Base-by-base conservation (phyloP, 2,888 invertebrate genomes). In the Tenthredo scrophulariae region DNA sequence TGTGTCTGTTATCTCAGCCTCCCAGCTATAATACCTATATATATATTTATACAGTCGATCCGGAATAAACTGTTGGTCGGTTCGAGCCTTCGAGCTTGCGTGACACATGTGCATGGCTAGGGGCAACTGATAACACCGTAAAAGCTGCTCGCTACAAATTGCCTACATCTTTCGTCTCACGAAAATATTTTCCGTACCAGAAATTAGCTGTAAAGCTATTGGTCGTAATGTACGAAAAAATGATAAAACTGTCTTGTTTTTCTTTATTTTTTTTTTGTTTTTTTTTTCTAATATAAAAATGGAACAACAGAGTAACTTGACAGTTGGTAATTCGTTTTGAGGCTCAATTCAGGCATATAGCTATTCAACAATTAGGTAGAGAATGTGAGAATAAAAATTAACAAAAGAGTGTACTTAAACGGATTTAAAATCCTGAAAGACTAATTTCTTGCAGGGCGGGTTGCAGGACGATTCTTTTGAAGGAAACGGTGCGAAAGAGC, bases 61-160 rank as follows among this genome's bases (percentile, higher is more conserved):
- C 22, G 22, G 72, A 74, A 74, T 40, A 22, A 43, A 74, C 22
- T 43, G 67, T 5, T 33, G 15, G 67, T 67, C 33, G 67, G 67
- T 33, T 67, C 18, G 67, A 33, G 33, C 72, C 40, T 43, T 67
- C 67, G 67, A 33, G 33, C 72, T 74, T 74, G 40, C 72, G 72
- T 74, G 62, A 62, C 62, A 62, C 62, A 62, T 62, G 70, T 33
- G 70, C 70, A 70, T 37, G 70, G 70, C 70, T 37, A 70, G 70
- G n/a, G 70, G 70, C 46, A 1, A 46, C 43, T 46, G 75, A 75
- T 75, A 75, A 46, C 75, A 15, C 37, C 22, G 29, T 40, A 26
- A 46, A 75, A 22, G 46, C 75, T 75, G 26, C 22, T 26, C 46
- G 22, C 75, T 40, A 75, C 75, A 75, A 75, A 75, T 75, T 43